Evolutionary conservation across 2,797 vertebrate species (phyloP).

Genomic region (Falco novaeseelandiae): DNA sequence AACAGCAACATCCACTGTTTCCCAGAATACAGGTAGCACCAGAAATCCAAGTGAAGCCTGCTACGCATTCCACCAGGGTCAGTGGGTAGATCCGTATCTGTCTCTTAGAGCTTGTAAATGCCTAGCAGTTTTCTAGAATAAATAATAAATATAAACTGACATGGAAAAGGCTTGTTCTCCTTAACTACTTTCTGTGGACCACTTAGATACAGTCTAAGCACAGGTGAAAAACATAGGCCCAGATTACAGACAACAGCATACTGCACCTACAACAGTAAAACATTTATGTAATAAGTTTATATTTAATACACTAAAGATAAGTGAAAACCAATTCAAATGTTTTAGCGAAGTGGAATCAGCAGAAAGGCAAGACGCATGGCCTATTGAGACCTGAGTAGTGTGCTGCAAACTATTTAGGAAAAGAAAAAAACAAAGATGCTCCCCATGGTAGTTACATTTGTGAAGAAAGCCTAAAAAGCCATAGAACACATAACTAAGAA

Average conservation of each 20-base stretch:
- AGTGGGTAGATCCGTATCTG: not conserved
- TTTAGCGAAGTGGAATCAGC: not conserved
- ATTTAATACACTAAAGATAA: not conserved
- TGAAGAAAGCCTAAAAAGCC: not conserved
- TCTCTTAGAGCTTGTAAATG: not conserved
- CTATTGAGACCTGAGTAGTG: not conserved
- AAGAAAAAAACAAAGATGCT: not conserved
- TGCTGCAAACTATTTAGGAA: not conserved
- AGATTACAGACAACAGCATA: not conserved
- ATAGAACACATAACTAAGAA: not conserved
- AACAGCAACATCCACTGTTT: not conserved
- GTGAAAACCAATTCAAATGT: not conserved
- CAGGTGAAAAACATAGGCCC: not conserved
- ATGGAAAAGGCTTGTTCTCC: not conserved
- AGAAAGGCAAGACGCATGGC: not conserved
- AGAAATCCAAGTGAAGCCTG: not conserved
- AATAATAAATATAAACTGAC: not conserved
- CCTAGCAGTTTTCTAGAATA: not conserved
- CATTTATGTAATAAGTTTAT: not conserved
- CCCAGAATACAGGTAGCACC: not conserved
- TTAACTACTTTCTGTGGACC: not conserved
- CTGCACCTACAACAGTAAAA: not conserved
- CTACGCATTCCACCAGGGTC: not conserved
- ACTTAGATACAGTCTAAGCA: not conserved
- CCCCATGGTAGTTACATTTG: not conserved